Base-by-base conservation (phyloP, 30 jellyfish, hydroid and myxozoan species). In the Hydractinia symbiolongicarpus region DNA sequence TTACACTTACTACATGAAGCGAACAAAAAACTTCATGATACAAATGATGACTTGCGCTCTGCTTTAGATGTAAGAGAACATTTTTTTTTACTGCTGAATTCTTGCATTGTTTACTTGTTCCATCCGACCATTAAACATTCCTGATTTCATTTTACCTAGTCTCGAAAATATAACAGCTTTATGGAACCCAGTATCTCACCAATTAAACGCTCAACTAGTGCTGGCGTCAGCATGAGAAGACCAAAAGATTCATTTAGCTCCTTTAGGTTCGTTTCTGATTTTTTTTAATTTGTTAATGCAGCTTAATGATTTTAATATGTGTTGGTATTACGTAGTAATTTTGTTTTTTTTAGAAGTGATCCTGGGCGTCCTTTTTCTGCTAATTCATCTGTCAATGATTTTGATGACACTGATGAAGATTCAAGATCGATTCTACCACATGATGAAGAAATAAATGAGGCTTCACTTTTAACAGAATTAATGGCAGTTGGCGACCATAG, bases 401-500 rank as follows among this genome's bases (percentile, higher is more conserved):
- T 82, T 82, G 82, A 73, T 51, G 97, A 80, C 60, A 79, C 87
- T 4, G 95, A 81, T 44, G 82, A 77, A 55, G 88, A 89, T 55
- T 81, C 95, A 50, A 90, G 86, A 17, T 81, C 95, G 21, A 56
- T 75, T 56, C 66, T 88, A 78, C 94, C 94, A 15, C 54, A 60
- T 30, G 98, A 86, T 64, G 95, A 83, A 44, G 98, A 82, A 15
- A 82, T 91, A 66, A 91, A 86, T 67, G 96, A 91, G 71, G 66
- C 64, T 8, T 90, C 97, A 11, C 84, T 91, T 15, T 82, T 91
- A 94, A 79, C 98, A 4, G 98, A 91, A 78, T 56, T 91, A 44
- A 86, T 86, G 92, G 93, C 92, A 13, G 98, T 96, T 67, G 98
- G 87, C 54, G 98, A 87, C 44, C 89, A 91, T 66, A 95, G 82